Base-by-base conservation (phyloP, 2,888 invertebrate genomes). In the Philereme transversata region DNA sequence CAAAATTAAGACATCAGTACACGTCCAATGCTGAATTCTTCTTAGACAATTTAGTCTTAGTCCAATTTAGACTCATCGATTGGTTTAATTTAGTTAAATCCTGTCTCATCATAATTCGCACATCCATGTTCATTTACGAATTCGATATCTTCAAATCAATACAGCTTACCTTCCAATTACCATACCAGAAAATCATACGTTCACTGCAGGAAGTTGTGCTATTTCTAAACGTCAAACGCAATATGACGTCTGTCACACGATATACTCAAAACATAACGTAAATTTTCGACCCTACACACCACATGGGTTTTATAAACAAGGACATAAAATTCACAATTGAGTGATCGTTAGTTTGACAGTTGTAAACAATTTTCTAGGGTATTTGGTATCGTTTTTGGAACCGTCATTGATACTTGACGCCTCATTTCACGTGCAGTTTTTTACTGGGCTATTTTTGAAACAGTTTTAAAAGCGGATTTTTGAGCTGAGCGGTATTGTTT, bases 351-450 rank as follows among this genome's bases (percentile, higher is more conserved):
- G 44, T 67, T 64, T 56, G 62, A 67, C 60, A 57, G 55, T 45
- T 57, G 65, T 51, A 63, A 66, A 64, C 59, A 70, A 41, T 64
- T 69, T 69, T 68, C 44, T 59, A 53, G 47, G 45, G 65, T 68
- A 62, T 62, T 65, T 67, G 73, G 84, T 85, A 84, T 84, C 86
- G 75, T 75, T 80, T 84, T 83, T 77, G 76, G 77, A 75, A 75
- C 65, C 71, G 85, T 81, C 82, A 85, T 83, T 79, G 87, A 86
- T 84, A 86, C 83, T 79, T 78, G 81, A 85, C 77, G 83, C 80
- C 72, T 75, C 74, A 74, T 78, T 81, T 79, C 75, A 76, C 77
- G 72, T 79, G 79, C 75, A 68, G 75, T 79, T 83, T 79, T 79
- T 80, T 75, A 70, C 66, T 60, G 49, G 7, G 51, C 47, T 69